These are phyloP conservation scores for Oedothorax gibbosus DNA, from an alignment of 1,140 invertebrate species.

Conservation along the genomic window DNA sequence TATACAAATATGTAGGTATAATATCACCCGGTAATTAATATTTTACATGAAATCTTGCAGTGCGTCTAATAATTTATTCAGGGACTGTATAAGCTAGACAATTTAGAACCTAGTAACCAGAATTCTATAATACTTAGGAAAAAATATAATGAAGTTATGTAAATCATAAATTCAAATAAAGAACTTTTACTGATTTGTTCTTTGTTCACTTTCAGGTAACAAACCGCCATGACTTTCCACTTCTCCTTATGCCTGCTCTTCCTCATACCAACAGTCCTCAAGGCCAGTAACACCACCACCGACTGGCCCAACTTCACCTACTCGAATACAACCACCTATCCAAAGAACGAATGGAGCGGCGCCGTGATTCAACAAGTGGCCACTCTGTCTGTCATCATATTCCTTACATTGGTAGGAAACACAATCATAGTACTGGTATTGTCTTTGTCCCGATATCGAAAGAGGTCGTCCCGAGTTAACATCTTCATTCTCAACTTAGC, in stretches of 20 bases:
- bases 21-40: no score
- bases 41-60: no score
- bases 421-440: slow-evolving; percentile 69
- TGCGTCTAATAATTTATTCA: no score
- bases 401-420: slow-evolving; percentile 69
- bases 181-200: background rate
- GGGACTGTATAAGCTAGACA: background rate
- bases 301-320: background rate
- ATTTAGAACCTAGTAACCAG: background rate
- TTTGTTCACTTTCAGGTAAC: background rate
- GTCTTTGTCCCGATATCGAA: slow-evolving; percentile 67
- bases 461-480: slow-evolving; percentile 69
- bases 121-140: background rate
- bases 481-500: slow-evolving; percentile 71
- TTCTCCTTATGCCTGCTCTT: background rate
- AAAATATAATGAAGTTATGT: background rate
- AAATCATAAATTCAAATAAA: background rate
- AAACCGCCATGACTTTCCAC: background rate
- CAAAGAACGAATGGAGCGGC: slow-evolving; percentile 66
- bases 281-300: background rate
- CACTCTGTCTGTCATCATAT: slow-evolving; percentile 68
- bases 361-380: slow-evolving; percentile 69
- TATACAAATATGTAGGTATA: no score
- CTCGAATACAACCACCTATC: background rate
- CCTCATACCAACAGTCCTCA: slow-evolving; percentile 12